Base-by-base conservation (phyloP, 1,140 invertebrate genomes). In the Cydia pomonella region DNA sequence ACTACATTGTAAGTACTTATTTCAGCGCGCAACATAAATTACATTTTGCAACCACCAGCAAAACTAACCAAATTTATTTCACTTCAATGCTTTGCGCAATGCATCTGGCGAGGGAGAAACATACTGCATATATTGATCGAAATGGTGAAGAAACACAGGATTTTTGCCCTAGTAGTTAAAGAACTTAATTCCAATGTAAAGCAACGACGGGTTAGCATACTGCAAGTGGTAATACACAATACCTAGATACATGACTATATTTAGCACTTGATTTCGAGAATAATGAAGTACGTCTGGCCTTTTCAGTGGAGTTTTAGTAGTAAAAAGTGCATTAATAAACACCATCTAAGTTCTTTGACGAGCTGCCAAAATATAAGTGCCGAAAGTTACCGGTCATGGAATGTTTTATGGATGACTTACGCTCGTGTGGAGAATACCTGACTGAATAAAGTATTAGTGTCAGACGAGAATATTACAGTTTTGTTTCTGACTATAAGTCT, bases 361-460 rank as follows among this genome's bases (percentile, higher is more conserved):
- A 50, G 47, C 47, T 18, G 47, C 47, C 47, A 50, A 50, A 50
- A 18, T 50, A 6, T 12, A 18, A 50, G 16, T 13, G 38, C 38
- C 38, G 6, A 41, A 41, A 41, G 47, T 50, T 50, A n/a, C 47
- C 16, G 13, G 47, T 50, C 47, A 50, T 18, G n/a, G 1, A 16
- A 47, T 47, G 44, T 47, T 13, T 50, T 50, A 50, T 50, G 47
- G 47, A 50, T 50, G n/a, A 50, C 47, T 50, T 44, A 13, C 41
- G 7, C 41, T 41, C 47, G 47, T 50, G n/a, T 50, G 47, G n/a
- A 50, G 44, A 3, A 50, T 41, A 41, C 38, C 38, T 41, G 38
- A 3, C 38, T 13, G 38, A 41, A 41, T 41, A 41, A 41, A 41
- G 38, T 41, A 41, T 41, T 41, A 41, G 10, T 33, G 29, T 41